Evolutionary conservation across 1,140 invertebrate species (phyloP).

Genomic region (Piezodorus guildinii): DNA sequence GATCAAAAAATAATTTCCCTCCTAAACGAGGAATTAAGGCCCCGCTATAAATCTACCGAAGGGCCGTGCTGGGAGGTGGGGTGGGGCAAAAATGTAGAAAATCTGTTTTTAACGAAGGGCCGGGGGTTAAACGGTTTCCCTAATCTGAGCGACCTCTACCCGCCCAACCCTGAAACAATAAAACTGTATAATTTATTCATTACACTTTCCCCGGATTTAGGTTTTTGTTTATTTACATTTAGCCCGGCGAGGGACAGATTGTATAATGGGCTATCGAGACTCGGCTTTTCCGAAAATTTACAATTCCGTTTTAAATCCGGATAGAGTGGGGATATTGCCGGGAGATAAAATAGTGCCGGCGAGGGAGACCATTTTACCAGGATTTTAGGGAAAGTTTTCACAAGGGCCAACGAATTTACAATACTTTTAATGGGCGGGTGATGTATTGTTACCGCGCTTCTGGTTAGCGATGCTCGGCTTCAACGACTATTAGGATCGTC

Average conservation of each 20-base stretch:
- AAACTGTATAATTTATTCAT: slow-evolving; percentile 15
- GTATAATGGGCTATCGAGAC: slow-evolving; percentile 3
- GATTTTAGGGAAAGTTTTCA: slow-evolving; percentile 3
- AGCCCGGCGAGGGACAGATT: background rate
- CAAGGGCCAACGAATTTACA: background rate
- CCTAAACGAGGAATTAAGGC: background rate
- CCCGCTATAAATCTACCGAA: background rate
- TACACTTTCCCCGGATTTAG: slow-evolving; percentile 1
- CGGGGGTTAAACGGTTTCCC: background rate
- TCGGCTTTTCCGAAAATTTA: background rate
- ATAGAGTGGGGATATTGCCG: too few relatives aligned
- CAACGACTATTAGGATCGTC: too few relatives aligned
- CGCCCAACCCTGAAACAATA: slow-evolving; percentile 2
- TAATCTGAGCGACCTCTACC: background rate
- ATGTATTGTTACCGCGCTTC: background rate
- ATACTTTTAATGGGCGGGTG: slow-evolving; percentile 8
- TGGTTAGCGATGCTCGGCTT: background rate
- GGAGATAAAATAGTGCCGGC: background rate
- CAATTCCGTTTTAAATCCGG: slow-evolving; percentile 11
- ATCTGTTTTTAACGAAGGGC: slow-evolving; percentile 4
- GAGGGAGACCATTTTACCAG: background rate
- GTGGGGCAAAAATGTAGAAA: background rate
- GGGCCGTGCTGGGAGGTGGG: background rate
- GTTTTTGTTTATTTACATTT: slow-evolving; percentile 15
- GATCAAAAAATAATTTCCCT: slow-evolving; percentile 7